Percentiles rank a stretch among this genome's conserved stretches.
These are phyloP conservation scores for Rhombomys opimus DNA, from an alignment of 2,113 vertebrate genomes.

Conservation along the genomic window DNA sequence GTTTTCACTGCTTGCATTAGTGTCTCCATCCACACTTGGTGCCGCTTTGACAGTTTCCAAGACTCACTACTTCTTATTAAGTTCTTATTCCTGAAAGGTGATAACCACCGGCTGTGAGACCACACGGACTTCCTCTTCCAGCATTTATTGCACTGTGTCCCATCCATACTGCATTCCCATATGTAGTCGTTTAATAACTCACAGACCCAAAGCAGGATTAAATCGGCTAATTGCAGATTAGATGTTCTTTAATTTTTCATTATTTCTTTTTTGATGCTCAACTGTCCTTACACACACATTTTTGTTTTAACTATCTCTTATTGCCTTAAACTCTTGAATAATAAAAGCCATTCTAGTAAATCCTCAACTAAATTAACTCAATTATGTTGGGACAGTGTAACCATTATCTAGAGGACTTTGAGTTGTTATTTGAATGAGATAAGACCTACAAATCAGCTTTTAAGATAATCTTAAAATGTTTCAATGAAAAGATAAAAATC, in stretches of 20 bases:
- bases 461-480: neutral
- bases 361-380: neutral
- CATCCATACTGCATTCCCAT: neutral
- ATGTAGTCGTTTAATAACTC: neutral
- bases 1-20: neutral
- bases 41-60: neutral
- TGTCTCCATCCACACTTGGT: no score
- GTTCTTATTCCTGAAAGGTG: neutral
- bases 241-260: neutral
- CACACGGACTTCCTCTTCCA: neutral
- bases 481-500: conserved; percentile 7
- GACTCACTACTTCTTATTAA: neutral
- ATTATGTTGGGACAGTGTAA: neutral
- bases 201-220: neutral
- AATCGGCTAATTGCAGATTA: neutral
- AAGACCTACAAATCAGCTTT: conserved; percentile 15
- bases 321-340: neutral
- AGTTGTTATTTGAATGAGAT: conserved; percentile 32
- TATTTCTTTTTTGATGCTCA: neutral
- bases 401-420: neutral
- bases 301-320: neutral
- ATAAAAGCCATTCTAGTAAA: neutral
- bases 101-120: neutral
- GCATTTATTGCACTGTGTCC: neutral
- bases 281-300: neutral